phyloP scores from a whole-genome alignment of 1,140 invertebrate species.

The Tetraneura akinire region DNA sequence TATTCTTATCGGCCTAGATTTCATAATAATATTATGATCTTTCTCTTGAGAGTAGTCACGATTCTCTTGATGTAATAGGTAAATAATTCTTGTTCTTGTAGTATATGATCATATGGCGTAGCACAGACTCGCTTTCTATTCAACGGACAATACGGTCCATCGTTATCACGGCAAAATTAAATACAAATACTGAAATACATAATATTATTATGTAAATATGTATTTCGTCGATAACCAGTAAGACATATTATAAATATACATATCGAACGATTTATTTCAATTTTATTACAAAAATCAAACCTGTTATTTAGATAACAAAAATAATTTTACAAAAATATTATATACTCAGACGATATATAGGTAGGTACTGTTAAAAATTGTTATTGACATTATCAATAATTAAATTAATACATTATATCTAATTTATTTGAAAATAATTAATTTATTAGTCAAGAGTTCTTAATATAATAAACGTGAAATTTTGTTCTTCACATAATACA shows the following conservation, averaged over 20 bases:
- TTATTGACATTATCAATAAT: not conserved
- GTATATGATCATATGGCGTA: not conserved
- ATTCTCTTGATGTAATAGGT: slow-evolving; percentile 44
- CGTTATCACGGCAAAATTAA: not conserved
- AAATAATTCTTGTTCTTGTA: slow-evolving; percentile 38
- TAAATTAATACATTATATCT: too few species aligned
- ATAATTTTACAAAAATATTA: too few species aligned
- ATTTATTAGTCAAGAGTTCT: not conserved
- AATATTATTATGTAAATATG: slow-evolving; percentile 14
- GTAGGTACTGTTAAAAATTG: too few species aligned
- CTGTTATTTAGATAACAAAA: too few species aligned
- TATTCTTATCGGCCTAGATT: slow-evolving; percentile 23
- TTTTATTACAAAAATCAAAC: not conserved
- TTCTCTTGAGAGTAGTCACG: slow-evolving; percentile 41
- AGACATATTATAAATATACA: not conserved
- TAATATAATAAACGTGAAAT: too few species aligned
- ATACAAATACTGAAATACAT: too few species aligned
- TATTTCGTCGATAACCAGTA: not conserved
- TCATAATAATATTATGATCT: slow-evolving; percentile 39
- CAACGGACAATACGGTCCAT: slow-evolving; percentile 31
- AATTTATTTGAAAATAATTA: too few species aligned
- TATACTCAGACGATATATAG: too few species aligned
- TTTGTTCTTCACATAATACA: too few species aligned
- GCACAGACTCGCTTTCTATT: slow-evolving; percentile 43
- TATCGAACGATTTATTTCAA: not conserved